These are phyloP conservation scores for Borostomias antarcticus DNA, from an alignment of 2,797 vertebrate genomes.

Conservation along the genomic window DNA sequence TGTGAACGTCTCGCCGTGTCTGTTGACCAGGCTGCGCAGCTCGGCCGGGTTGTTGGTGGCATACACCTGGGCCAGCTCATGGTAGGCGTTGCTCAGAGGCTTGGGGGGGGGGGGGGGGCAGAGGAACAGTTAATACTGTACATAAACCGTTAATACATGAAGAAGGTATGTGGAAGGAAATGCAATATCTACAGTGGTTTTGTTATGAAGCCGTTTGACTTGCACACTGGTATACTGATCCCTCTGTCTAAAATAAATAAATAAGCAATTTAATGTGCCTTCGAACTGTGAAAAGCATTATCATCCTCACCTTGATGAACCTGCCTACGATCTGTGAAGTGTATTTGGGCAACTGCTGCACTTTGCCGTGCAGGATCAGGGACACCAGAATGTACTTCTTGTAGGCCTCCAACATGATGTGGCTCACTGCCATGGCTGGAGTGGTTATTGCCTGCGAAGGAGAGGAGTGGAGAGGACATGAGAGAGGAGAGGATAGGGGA, in stretches of 20 bases:
- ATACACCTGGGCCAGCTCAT: slow-evolving; percentile 96
- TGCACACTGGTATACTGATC: too few relatives aligned
- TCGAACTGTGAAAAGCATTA: not conserved
- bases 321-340: slow-evolving; percentile 98
- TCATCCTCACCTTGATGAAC: slow-evolving; percentile 93
- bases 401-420: slow-evolving; percentile 99
- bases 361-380: slow-evolving; percentile 98
- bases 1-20: slow-evolving; percentile 92
- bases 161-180: too few relatives aligned
- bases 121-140: not conserved
- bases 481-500: too few relatives aligned
- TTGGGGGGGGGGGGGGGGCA: slow-evolving; percentile 51
- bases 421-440: slow-evolving; percentile 99
- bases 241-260: too few relatives aligned
- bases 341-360: slow-evolving; percentile 97
- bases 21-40: slow-evolving; percentile 90
- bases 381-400: slow-evolving; percentile 99
- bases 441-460: slow-evolving; percentile 96
- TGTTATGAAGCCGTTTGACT: too few relatives aligned
- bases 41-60: slow-evolving; percentile 95
- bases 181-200: too few relatives aligned
- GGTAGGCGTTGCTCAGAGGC: slow-evolving; percentile 98
- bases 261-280: too few relatives aligned
- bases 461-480: not conserved
- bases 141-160: too few relatives aligned